Percentiles rank a stretch among this genome's conserved stretches.
Evolutionary conservation across 2,888 invertebrate genomes (phyloP).

Genomic region (Dasysyrphus tricinctus): DNA sequence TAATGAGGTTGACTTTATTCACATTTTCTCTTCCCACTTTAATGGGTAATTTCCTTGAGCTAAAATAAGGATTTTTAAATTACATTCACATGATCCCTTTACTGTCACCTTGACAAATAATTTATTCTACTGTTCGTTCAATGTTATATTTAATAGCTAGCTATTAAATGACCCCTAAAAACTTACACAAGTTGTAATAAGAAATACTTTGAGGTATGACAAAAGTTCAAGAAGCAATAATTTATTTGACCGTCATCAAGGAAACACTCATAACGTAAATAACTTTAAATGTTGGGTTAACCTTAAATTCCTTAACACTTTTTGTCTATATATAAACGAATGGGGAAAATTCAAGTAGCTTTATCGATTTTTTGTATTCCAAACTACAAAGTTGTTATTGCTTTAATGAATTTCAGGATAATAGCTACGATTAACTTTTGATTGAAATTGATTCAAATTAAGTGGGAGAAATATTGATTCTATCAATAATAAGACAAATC

Average conservation of each 20-base stretch:
- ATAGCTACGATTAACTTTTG: conserved; percentile 22
- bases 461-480: conserved; percentile 16
- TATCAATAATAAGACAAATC: not conserved
- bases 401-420: not conserved
- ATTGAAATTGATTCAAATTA: conserved; percentile 29
- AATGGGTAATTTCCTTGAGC: not conserved
- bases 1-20: too few relatives aligned
- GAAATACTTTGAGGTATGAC: conserved; percentile 7
- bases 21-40: not conserved
- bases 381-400: not conserved
- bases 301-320: not conserved
- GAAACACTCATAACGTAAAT: not conserved
- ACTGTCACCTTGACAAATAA: conserved; percentile 3
- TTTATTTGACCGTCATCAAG: conserved; percentile 23
- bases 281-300: not conserved
- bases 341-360: conserved; percentile 1
- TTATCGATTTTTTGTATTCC: not conserved
- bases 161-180: conserved; percentile 11
- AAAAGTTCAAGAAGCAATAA: conserved; percentile 11
- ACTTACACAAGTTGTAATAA: conserved; percentile 13
- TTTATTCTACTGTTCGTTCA: conserved; percentile 16
- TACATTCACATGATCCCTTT: not conserved
- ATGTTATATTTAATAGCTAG: conserved; percentile 48
- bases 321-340: not conserved
- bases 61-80: conserved; percentile 5